Percentiles rank a stretch among this genome's conserved stretches.
Conservation (phyloP, 2,888 invertebrate genomes). For the Neocrepidodera transversa region DNA sequence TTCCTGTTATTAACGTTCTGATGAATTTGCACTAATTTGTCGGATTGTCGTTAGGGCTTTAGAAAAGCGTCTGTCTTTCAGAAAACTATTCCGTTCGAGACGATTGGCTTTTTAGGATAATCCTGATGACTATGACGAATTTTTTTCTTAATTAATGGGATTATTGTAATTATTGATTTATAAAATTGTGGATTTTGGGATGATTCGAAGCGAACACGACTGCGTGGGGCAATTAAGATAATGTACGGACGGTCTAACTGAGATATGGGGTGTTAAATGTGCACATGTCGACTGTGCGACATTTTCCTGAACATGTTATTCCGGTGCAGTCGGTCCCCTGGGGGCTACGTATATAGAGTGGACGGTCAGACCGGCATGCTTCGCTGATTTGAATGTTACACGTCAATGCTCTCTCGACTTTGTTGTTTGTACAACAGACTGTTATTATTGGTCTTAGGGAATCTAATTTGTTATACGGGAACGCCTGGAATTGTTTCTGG, state of each 20-base stretch:
- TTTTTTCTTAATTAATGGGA: slow-evolving; percentile 1
- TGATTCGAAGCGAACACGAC: slow-evolving; percentile 29
- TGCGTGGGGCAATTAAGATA: slow-evolving; percentile 47
- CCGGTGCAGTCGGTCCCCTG: slow-evolving; percentile 46
- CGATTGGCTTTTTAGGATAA: slow-evolving; percentile 14
- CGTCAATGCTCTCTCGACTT: slow-evolving; percentile 47
- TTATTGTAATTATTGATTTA: too few relatives aligned
- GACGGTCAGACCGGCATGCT: slow-evolving; percentile 39
- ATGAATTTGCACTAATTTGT: slow-evolving; percentile 20
- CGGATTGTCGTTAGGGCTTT: slow-evolving; percentile 11
- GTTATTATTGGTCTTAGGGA: slow-evolving; percentile 19
- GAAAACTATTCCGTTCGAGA: background rate
- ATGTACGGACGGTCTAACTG: slow-evolving; percentile 46
- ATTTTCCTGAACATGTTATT: slow-evolving; percentile 52
- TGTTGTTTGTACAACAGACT: slow-evolving; percentile 32
- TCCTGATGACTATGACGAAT: background rate
- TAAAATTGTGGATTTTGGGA: too few relatives aligned
- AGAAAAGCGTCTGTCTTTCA: background rate
- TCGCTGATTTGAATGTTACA: slow-evolving; percentile 51
- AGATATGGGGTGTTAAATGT: slow-evolving; percentile 52
- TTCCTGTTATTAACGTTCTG: slow-evolving; percentile 26
- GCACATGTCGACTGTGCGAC: slow-evolving; percentile 47
- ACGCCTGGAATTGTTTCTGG: slow-evolving; percentile 5
- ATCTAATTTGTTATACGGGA: slow-evolving; percentile 13
- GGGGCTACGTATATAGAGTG: slow-evolving; percentile 39